These are phyloP conservation scores for Dryobota labecula DNA, from an alignment of 2,888 invertebrate genomes.

Conservation along the genomic window DNA sequence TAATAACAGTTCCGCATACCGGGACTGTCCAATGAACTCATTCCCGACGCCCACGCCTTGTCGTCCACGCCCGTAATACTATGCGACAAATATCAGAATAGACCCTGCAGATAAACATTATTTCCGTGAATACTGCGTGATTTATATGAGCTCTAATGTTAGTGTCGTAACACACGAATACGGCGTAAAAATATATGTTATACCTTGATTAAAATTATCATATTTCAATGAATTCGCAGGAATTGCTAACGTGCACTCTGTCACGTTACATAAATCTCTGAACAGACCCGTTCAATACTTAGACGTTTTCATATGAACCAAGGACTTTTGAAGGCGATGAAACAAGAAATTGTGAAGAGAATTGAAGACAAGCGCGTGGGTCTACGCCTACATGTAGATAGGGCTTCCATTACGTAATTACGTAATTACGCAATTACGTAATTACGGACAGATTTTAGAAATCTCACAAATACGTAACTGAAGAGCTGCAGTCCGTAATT, in stretches of 20 bases:
- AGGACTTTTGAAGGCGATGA: conserved; percentile 66
- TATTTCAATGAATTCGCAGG: conserved; percentile 20
- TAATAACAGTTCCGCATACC: conserved; percentile 85
- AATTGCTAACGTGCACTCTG: conserved; percentile 37
- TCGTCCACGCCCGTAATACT: conserved; percentile 70
- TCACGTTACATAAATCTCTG: conserved; percentile 39
- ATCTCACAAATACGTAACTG: too few species aligned
- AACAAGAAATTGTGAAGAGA: conserved; percentile 64
- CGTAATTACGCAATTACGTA: too few species aligned
- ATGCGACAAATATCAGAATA: conserved; percentile 74
- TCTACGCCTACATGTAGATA: conserved; percentile 69
- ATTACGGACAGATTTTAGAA: too few species aligned
- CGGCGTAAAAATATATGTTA: conserved; percentile 36
- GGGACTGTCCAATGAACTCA: conserved; percentile 84
- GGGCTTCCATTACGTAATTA: too few species aligned
- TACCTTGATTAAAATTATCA: conserved; percentile 43
- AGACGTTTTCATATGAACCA: conserved; percentile 47
- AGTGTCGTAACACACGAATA: conserved; percentile 39
- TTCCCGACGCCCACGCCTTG: conserved; percentile 79
- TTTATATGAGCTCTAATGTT: conserved; percentile 39
- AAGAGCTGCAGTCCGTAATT: too few species aligned
- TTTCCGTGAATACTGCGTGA: conserved; percentile 60
- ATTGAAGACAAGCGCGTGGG: conserved; percentile 70
- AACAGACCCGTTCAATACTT: conserved; percentile 24
- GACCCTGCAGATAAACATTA: conserved; percentile 63